Evolutionary conservation across 1,140 invertebrate species (phyloP).

Genomic region (Heliconius himera): DNA sequence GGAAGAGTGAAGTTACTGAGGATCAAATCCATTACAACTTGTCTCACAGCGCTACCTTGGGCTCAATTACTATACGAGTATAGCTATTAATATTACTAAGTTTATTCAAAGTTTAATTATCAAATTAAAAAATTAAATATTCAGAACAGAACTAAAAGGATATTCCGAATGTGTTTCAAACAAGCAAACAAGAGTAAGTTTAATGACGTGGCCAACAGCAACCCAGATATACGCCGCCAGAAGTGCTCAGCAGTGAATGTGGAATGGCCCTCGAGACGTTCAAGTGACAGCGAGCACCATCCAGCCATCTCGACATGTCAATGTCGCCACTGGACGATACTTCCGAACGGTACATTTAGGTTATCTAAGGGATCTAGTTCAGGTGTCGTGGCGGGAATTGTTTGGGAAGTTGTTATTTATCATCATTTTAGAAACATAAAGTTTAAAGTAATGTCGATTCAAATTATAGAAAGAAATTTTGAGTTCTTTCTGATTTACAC

Average conservation of each 20-base stretch:
- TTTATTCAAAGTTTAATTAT: neutral
- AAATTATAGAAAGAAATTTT: no score
- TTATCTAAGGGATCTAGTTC: constrained; percentile 40
- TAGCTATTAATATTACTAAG: neutral
- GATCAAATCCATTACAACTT: no score
- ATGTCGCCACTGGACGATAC: constrained; percentile 49
- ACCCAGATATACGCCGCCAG: constrained; percentile 30
- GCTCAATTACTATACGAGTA: no score
- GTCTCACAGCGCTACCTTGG: no score
- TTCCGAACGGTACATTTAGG: constrained; percentile 33
- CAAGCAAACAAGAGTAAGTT: constrained; percentile 24
- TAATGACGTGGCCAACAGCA: constrained; percentile 26
- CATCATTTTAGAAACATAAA: neutral
- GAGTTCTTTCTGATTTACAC: no score
- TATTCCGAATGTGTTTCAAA: neutral
- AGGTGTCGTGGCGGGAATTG: constrained; percentile 11
- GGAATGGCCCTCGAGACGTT: constrained; percentile 47
- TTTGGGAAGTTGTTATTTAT: constrained; percentile 18
- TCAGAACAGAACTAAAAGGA: neutral
- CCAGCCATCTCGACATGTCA: constrained; percentile 47
- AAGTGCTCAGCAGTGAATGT: constrained; percentile 45
- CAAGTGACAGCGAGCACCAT: constrained; percentile 46
- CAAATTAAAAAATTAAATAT: neutral
- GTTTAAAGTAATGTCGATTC: neutral
- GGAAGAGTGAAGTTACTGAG: no score